Base-by-base conservation (phyloP, 2,888 invertebrate genomes). In the Elysia crispata region DNA sequence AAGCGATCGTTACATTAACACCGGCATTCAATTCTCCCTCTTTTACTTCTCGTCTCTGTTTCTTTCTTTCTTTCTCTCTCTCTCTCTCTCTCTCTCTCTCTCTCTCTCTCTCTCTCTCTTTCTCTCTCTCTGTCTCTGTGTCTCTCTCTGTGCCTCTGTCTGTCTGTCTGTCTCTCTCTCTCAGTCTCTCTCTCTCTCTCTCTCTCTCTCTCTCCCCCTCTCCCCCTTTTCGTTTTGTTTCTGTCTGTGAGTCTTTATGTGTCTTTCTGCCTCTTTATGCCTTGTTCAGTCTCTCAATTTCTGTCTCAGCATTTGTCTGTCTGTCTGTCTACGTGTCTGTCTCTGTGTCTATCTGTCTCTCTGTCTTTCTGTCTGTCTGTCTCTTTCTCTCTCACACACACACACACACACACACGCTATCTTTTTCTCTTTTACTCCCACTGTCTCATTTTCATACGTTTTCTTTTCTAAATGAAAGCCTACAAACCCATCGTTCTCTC, bases 221-320 rank as follows among this genome's bases (percentile, higher is more conserved):
- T 54, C 20, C 23, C 6, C 30, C 73, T 50, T 1, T 73, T 23
- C 30, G 41, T 41, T 11, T 41, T 41, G 41, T 41, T 3, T 41
- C 11, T 6, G 18, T 5, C 3, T 41, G 5, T 3, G 41, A 6
- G 41, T 3, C 3, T 73, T 54, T 23, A 28, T 73, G 28, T 73
- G 13, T 54, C 18, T 54, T 25, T 73, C 28, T 73, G 25, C 54
- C 50, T n/a, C n/a, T n/a, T n/a, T n/a, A n/a, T 73, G 6, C 50
- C 25, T 3, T 70, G 3, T 33, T 25, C 41, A 13, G 15, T 70
- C 41, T 70, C 18, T 70, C 70, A n/a, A n/a, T n/a, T n/a, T 70
- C 70, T 20, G 1, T 70, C 70, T 70, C 70, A 33, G 23, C 33
- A n/a, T 70, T 25, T 70, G 41, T 67, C 31, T 67, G 41, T 33